These are phyloP conservation scores for Cacatua alba DNA, from an alignment of 2,113 vertebrate genomes.

Conservation along the genomic window DNA sequence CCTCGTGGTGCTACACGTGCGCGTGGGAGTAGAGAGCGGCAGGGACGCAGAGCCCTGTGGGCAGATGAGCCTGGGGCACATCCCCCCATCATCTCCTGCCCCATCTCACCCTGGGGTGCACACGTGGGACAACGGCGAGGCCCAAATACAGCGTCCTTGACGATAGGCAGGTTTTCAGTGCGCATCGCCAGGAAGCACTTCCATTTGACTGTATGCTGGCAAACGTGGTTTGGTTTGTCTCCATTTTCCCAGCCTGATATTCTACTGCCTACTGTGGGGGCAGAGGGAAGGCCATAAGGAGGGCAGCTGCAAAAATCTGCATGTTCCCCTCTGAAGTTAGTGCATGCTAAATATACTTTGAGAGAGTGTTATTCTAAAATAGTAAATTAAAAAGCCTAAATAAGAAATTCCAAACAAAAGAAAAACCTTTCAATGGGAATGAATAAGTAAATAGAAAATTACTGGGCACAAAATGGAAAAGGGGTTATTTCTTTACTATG, in stretches of 20 bases:
- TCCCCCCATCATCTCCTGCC: neutral
- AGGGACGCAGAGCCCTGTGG: neutral
- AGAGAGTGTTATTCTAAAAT: conserved; percentile 40
- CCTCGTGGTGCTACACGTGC: conserved; percentile 31
- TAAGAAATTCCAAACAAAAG: conserved; percentile 46
- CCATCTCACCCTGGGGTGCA: neutral
- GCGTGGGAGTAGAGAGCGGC: neutral
- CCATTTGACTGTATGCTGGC: neutral
- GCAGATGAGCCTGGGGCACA: neutral
- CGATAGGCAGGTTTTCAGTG: neutral
- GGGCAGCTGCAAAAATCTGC: conserved; percentile 67
- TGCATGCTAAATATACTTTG: conserved; percentile 50
- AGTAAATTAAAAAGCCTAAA: conserved; percentile 50
- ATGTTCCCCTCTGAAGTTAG: conserved; percentile 57
- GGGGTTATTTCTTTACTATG: neutral
- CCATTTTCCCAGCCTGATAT: conserved; percentile 44
- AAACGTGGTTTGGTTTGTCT: conserved; percentile 20
- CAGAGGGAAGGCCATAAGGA: conserved; percentile 65
- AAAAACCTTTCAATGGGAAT: conserved; percentile 1
- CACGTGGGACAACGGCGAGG: rapidly evolving
- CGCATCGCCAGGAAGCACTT: neutral
- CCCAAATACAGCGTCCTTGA: neutral
- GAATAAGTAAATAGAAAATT: neutral
- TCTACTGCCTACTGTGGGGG: conserved; percentile 61
- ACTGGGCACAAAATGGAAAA: neutral